Percentiles rank a stretch among this genome's conserved stretches.
Evolutionary conservation across 2,888 invertebrate species (phyloP).

Genomic region (Ophioninae sp.): DNA sequence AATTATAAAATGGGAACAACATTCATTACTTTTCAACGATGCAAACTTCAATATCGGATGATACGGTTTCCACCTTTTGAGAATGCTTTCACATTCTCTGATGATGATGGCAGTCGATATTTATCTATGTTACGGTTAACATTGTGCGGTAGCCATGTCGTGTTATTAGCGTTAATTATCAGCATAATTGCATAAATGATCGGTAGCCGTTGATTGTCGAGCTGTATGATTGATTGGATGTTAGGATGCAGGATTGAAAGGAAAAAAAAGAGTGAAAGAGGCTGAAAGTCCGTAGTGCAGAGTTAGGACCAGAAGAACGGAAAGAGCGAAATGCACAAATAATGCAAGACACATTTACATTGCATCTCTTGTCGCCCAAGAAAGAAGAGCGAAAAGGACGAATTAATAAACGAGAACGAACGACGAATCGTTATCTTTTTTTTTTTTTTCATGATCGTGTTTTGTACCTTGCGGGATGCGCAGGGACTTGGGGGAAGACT

Average conservation of each 20-base stretch:
- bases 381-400: background rate
- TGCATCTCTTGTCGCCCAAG: conserved; percentile 13
- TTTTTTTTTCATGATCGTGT: conserved; percentile 61
- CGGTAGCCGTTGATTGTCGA: background rate
- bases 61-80: background rate
- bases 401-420: background rate
- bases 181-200: conserved; percentile 3
- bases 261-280: background rate
- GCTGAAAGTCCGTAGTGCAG: conserved; percentile 18
- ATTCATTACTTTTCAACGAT: too few species aligned
- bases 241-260: background rate
- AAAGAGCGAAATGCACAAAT: conserved; percentile 13
- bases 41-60: background rate
- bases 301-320: background rate
- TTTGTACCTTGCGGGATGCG: conserved; percentile 83
- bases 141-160: background rate
- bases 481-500: conserved; percentile 81
- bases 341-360: conserved; percentile 22
- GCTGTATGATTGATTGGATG: background rate
- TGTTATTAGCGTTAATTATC: background rate
- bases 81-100: background rate
- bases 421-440: conserved; percentile 1
- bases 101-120: background rate
- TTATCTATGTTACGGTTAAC: background rate
- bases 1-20: too few species aligned